phyloP scores from a whole-genome alignment of 2,113 vertebrate species.

The Syngnathus floridae region DNA sequence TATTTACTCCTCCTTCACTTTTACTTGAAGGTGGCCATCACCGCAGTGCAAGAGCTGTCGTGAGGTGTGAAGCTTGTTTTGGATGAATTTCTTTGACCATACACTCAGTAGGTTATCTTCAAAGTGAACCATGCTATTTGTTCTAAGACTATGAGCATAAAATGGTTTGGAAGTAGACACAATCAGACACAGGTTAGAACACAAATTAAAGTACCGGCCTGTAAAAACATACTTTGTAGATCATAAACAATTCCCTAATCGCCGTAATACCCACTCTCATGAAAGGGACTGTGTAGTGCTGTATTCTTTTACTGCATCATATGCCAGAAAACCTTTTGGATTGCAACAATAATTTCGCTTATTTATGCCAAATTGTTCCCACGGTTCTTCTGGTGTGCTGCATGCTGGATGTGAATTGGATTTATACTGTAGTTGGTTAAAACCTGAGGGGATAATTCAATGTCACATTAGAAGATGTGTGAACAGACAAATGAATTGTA shows the following conservation, averaged over 20 bases:
- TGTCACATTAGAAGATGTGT: constrained; percentile 4
- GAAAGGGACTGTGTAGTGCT: background rate
- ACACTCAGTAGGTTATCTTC: constrained; percentile 29
- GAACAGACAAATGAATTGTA: background rate
- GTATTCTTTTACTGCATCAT: background rate
- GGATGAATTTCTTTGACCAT: constrained; percentile 18
- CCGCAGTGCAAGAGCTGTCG: constrained; percentile 6
- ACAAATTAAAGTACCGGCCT: background rate
- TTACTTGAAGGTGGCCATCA: constrained; percentile 12
- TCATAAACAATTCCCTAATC: background rate
- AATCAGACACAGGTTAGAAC: background rate
- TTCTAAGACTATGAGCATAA: background rate
- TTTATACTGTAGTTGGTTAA: constrained; percentile 1
- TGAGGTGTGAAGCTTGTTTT: constrained; percentile 22
- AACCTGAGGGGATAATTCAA: background rate
- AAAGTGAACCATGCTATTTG: constrained; percentile 23
- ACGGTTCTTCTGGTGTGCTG: constrained; percentile 13
- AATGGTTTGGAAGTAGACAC: background rate
- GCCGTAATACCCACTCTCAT: too few relatives aligned
- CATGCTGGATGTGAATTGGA: constrained; percentile 4
- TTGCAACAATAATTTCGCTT: background rate
- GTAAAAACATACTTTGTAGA: background rate
- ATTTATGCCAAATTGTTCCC: background rate
- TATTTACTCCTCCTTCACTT: constrained; percentile 33
- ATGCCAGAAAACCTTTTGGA: background rate